Base-by-base conservation (phyloP, 1,140 invertebrate genomes). In the Capitella teleta region DNA sequence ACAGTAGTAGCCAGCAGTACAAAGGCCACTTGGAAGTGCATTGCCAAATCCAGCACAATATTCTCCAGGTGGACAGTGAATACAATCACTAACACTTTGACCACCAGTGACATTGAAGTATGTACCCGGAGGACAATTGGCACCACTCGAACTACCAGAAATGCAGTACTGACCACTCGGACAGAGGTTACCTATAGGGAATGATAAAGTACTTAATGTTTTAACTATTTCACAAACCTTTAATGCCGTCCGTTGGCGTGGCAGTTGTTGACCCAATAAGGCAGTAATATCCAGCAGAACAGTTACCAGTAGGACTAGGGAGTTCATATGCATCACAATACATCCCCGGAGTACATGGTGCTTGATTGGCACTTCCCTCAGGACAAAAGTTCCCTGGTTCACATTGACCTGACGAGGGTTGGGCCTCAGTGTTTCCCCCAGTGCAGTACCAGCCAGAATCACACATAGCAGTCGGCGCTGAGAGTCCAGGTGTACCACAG, bases 391-490 rank as follows among this genome's bases (percentile, higher is more conserved):
- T 59, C 5, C 34, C 65, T 2, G 55, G 54, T 8, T 54, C 18
- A 52, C 65, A 69, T 44, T 57, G 54, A 1, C 63, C 65, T 21
- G 63, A 64, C 38, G 62, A 58, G 2, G 47, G 28, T 6, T 43
- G 14, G 3, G 37, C 54, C 6, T 40, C 42, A 10, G 64, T 63
- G 23, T 57, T 52, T 4, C 61, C 54, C 5, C 43, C 56, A 21
- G 49, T 62, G 50, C 65, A 67, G 51, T 61, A 67, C 62, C 64
- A 69, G 2, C 65, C 67, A 25, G 57, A 46, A 49, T 61, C 56
- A 58, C 65, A 69, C 6, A 54, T 25, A 12, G 59, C 64, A 25
- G 60, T 65, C 1, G 65, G 64, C 5, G 5, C 37, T 6, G 47
- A 52, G 6, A 66, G 57, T 14, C 65, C 65, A 25, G 57, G 43